phyloP scores from a whole-genome alignment of 1,140 invertebrate genomes.

The Parasteatoda tepidariorum region DNA sequence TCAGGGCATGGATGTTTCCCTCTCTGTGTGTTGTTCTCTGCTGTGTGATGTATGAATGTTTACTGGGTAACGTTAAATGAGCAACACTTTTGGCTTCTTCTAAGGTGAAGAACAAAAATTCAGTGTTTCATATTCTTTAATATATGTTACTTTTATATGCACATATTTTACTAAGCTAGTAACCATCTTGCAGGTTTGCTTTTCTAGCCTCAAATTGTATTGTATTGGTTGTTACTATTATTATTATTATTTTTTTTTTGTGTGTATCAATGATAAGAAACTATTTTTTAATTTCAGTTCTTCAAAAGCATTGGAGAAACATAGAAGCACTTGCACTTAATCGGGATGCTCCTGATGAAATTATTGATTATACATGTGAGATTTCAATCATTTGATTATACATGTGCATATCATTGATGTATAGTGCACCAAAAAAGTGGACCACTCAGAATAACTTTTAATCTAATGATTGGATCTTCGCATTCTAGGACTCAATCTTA shows the following conservation, averaged over 20 bases:
- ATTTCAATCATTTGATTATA: constrained; percentile 70
- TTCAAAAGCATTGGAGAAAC: constrained; percentile 72
- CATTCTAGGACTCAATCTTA: background rate
- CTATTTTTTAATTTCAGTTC: constrained; percentile 64
- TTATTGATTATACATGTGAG: constrained; percentile 70
- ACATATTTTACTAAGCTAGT: too few relatives aligned
- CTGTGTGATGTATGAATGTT: too few relatives aligned
- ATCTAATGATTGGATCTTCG: background rate
- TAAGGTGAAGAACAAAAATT: too few relatives aligned
- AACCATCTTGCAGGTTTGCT: too few relatives aligned
- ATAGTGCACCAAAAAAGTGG: background rate
- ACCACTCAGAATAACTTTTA: background rate
- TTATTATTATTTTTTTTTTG: background rate
- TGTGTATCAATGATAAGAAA: background rate
- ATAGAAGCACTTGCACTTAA: constrained; percentile 72
- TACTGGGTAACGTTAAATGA: too few relatives aligned
- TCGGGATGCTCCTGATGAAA: constrained; percentile 68
- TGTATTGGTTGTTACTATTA: too few relatives aligned
- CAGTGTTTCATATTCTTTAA: too few relatives aligned
- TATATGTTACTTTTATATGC: too few relatives aligned
- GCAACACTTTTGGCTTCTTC: too few relatives aligned
- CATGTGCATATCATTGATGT: constrained; percentile 65
- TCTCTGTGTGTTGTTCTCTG: too few relatives aligned
- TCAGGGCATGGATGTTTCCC: too few relatives aligned
- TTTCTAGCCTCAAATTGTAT: too few relatives aligned